Percentiles rank a stretch among this genome's conserved stretches.
These are phyloP conservation scores for Xyrauchen texanus DNA, from an alignment of 2,113 vertebrate species.

Conservation along the genomic window DNA sequence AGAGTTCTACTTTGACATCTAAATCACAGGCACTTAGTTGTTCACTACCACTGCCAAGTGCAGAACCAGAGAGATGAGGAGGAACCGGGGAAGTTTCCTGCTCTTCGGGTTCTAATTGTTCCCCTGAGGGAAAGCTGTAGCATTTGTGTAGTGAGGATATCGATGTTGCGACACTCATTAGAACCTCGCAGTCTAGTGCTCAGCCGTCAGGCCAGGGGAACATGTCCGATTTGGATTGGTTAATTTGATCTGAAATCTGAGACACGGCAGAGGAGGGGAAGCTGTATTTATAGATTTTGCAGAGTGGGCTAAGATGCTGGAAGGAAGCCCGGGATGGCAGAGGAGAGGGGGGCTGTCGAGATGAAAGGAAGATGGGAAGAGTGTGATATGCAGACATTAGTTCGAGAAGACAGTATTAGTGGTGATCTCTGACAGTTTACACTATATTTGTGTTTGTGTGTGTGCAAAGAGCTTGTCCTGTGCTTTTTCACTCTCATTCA, in stretches of 20 bases:
- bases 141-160: neutral
- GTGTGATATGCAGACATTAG: constrained; percentile 30
- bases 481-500: neutral
- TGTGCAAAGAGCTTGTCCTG: neutral
- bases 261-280: neutral
- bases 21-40: constrained; percentile 41
- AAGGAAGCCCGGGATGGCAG: constrained; percentile 6
- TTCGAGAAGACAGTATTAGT: constrained; percentile 19
- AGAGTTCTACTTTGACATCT: constrained; percentile 40
- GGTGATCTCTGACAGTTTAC: constrained; percentile 5
- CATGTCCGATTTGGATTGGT: constrained; percentile 15
- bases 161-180: constrained; percentile 34
- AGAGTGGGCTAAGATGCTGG: neutral
- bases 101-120: constrained; percentile 29
- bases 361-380: neutral
- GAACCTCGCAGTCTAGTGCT: constrained; percentile 25
- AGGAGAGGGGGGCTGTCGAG: neutral
- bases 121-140: neutral
- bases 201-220: constrained; percentile 16
- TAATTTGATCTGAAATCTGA: constrained; percentile 41
- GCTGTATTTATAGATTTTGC: constrained; percentile 28
- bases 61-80: constrained; percentile 1
- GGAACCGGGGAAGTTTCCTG: neutral
- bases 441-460: neutral
- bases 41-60: constrained; percentile 24